Conservation (phyloP, 1,140 invertebrate species). For the Atta colombica region DNA sequence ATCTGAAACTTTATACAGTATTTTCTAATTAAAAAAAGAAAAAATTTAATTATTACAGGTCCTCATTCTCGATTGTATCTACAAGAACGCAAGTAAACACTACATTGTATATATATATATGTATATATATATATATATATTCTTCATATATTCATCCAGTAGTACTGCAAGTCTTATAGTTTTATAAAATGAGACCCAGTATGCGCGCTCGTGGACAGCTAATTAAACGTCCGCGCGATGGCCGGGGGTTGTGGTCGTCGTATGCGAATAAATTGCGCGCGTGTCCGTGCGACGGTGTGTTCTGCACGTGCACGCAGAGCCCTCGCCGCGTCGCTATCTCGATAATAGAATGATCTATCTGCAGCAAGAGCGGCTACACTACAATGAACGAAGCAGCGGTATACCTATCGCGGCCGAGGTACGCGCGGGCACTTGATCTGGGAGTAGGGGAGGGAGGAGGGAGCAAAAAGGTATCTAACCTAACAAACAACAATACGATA, state of each 20-base stretch:
- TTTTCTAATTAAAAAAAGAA: slow-evolving; percentile 3
- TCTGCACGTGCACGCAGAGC: slow-evolving; percentile 32
- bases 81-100: slow-evolving; percentile 21
- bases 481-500: slow-evolving; percentile 84
- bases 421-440: slow-evolving; percentile 79
- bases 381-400: slow-evolving; percentile 79
- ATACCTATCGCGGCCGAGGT: slow-evolving; percentile 77
- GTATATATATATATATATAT: not conserved
- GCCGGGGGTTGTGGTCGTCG: not conserved
- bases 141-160: no score
- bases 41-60: not conserved
- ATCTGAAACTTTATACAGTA: not conserved
- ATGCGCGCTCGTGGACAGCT: slow-evolving; percentile 47
- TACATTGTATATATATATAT: no score
- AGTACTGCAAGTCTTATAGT: slow-evolving; percentile 16
- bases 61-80: not conserved
- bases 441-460: slow-evolving; percentile 23
- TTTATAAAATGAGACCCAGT: slow-evolving; percentile 32
- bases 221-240: slow-evolving; percentile 46
- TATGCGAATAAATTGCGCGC: slow-evolving; percentile 52
- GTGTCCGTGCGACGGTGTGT: slow-evolving; percentile 24
- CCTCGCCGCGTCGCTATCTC: slow-evolving; percentile 76
- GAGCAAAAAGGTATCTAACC: slow-evolving; percentile 78
- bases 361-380: slow-evolving; percentile 78
- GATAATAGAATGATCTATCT: slow-evolving; percentile 83